Base-by-base conservation (phyloP, 2,888 invertebrate genomes). In the Ochropacha duplaris region DNA sequence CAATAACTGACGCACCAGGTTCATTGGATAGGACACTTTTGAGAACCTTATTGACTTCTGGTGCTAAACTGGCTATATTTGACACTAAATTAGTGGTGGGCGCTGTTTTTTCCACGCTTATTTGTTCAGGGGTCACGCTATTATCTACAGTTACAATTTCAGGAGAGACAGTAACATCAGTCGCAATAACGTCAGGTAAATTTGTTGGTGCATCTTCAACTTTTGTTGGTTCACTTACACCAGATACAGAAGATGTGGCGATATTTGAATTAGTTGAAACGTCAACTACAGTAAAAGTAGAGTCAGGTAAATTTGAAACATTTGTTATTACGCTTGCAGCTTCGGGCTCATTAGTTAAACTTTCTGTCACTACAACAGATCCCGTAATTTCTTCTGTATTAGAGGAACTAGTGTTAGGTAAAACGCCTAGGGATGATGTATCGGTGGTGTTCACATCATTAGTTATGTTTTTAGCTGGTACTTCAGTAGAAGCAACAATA, bases 1-100 rank as follows among this genome's bases (percentile, higher is more conserved):
- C 88, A 57, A 91, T 69, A 16, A 91, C 71, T 16, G 82, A 68
- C 22, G 91, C 90, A 49, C 86, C 89, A 3, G 72, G 61, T 72
- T 90, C 90, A 19, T 66, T 67, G 14, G 83, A 80, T 39, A 81
- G 54, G 12, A 75, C 19, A 19, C 44, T 5, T 19, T 19, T 19
- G 39, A 19, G 39, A 44, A 44, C 19, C 8, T 9, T 16, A 5
- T 44, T n/a, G 2, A 16, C 39, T 44, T 44, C 39, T n/a, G 39
- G 16, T 16, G 39, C 39, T 11, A 36, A 12, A 44, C 16, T 16
- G 19, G 39, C 44, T 44, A 6, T 8, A 16, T 57, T 66, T 22
- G 61, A 57, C 8, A 39, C 39, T 16, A 39, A n/a, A 16, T 39
- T 11, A 6, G 39, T 16, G 39, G 39, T 39, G 16, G 39, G 16